A percentile compares a stretch with the other conserved stretches of the same genome.
phyloP scores from a whole-genome alignment of 2,888 invertebrate genomes.

The Dyspetes luteomarginatus region DNA sequence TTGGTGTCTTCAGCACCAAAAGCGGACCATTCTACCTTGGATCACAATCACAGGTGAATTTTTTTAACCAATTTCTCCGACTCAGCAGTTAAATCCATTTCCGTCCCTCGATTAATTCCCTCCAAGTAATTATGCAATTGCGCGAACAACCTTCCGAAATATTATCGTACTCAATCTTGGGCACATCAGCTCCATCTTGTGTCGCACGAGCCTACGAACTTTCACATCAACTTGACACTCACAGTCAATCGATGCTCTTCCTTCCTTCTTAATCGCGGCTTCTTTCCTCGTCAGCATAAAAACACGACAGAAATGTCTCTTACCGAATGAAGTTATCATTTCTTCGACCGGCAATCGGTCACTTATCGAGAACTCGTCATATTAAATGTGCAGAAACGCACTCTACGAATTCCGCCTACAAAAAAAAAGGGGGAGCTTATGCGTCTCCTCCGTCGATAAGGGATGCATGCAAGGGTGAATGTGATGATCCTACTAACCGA shows the following conservation, averaged over 20 bases:
- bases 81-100: not conserved
- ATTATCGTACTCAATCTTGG: no score
- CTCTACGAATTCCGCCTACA: not conserved
- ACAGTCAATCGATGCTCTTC: not conserved
- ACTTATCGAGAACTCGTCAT: slow-evolving; percentile 47
- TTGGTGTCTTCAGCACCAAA: slow-evolving; percentile 91
- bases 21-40: slow-evolving; percentile 87
- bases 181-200: slow-evolving; percentile 47
- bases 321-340: slow-evolving; percentile 7
- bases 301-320: not conserved
- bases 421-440: not conserved
- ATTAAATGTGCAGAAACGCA: not conserved
- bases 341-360: slow-evolving; percentile 54
- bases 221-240: not conserved
- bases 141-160: no score
- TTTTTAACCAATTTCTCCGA: not conserved
- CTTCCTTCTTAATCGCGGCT: not conserved
- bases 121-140: not conserved
- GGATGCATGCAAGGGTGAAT: not conserved
- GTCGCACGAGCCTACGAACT: not conserved
- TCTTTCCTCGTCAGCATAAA: not conserved
- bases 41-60: slow-evolving; percentile 89
- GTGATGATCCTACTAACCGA: not conserved
- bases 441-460: slow-evolving; percentile 63
- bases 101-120: not conserved